A percentile compares a stretch with the other conserved stretches of the same genome.
Evolutionary conservation across 2,888 invertebrate species (phyloP).

Genomic region (Diplazon laetatorius): DNA sequence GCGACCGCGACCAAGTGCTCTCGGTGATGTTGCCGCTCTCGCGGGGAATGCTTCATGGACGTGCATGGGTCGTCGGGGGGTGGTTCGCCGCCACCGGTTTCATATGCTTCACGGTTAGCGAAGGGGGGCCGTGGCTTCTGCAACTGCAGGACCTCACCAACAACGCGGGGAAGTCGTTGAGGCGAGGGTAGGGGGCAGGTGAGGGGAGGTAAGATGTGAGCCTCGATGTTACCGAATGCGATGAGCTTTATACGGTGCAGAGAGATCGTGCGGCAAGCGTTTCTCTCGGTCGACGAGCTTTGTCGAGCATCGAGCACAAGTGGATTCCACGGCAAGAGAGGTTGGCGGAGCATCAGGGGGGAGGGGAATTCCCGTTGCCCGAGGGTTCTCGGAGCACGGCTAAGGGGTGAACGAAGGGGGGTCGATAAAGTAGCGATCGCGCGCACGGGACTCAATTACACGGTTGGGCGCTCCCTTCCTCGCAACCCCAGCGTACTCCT

Average conservation of each 20-base stretch:
- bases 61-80: no score
- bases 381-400: slow-evolving; percentile 52
- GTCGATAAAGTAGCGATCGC: slow-evolving; percentile 83
- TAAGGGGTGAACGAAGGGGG: slow-evolving; percentile 72
- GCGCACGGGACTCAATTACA: slow-evolving; percentile 82
- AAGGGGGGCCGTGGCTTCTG: slow-evolving; percentile 45
- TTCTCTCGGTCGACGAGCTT: slow-evolving; percentile 14
- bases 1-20: slow-evolving; percentile 30
- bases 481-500: slow-evolving; percentile 50
- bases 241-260: slow-evolving; percentile 29
- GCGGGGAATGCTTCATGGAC: no score
- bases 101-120: no score
- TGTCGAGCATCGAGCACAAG: slow-evolving; percentile 37
- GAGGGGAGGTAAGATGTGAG: no score
- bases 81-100: no score
- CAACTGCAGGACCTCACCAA: neutral
- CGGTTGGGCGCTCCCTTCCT: slow-evolving; percentile 77
- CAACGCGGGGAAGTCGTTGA: no score
- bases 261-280: slow-evolving; percentile 7
- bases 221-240: slow-evolving; percentile 33
- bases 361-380: slow-evolving; percentile 42
- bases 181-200: no score
- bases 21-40: slow-evolving; percentile 14
- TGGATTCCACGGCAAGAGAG: no score
- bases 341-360: slow-evolving; percentile 47